Evolutionary conservation across 2,888 invertebrate species (phyloP).

Genomic region (Eucriotettix oculatus): DNA sequence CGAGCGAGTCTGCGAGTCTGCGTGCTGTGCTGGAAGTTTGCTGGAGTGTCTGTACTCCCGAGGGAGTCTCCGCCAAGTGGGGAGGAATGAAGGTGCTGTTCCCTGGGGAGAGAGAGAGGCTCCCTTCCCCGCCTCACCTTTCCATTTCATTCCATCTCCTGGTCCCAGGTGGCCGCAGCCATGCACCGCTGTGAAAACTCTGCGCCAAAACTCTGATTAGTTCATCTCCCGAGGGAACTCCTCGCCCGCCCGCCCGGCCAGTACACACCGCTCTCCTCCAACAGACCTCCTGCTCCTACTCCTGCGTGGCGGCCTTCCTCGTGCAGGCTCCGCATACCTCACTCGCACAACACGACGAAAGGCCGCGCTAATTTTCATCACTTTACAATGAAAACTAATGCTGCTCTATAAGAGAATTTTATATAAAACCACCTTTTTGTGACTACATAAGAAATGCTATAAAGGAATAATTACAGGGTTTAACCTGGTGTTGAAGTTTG

Average conservation of each 20-base stretch:
- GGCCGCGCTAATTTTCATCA: too few relatives aligned
- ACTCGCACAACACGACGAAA: too few relatives aligned
- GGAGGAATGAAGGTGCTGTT: slow-evolving; percentile 18
- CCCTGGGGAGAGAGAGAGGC: slow-evolving; percentile 17
- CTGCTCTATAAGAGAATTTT: too few relatives aligned
- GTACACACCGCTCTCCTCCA: not conserved
- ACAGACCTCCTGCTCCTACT: not conserved
- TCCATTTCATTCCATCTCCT: slow-evolving; percentile 12
- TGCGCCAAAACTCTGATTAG: slow-evolving; percentile 15
- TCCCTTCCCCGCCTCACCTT: slow-evolving; percentile 12
- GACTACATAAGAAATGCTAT: too few relatives aligned
- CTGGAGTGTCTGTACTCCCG: not conserved
- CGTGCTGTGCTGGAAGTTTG: too few relatives aligned
- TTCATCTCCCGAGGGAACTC: slow-evolving; percentile 8
- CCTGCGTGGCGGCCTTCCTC: not conserved
- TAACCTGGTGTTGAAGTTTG: too few relatives aligned
- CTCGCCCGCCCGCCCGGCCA: not conserved
- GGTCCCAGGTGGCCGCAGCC: slow-evolving; percentile 8
- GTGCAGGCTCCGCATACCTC: too few relatives aligned
- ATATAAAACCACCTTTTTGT: too few relatives aligned
- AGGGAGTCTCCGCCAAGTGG: not conserved
- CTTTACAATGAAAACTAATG: too few relatives aligned
- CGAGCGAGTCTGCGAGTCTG: too few relatives aligned
- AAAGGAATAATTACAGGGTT: too few relatives aligned
- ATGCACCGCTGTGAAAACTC: slow-evolving; percentile 12